These are phyloP conservation scores for Zaprionus inermis DNA, from an alignment of 1,140 invertebrate species.

Conservation along the genomic window DNA sequence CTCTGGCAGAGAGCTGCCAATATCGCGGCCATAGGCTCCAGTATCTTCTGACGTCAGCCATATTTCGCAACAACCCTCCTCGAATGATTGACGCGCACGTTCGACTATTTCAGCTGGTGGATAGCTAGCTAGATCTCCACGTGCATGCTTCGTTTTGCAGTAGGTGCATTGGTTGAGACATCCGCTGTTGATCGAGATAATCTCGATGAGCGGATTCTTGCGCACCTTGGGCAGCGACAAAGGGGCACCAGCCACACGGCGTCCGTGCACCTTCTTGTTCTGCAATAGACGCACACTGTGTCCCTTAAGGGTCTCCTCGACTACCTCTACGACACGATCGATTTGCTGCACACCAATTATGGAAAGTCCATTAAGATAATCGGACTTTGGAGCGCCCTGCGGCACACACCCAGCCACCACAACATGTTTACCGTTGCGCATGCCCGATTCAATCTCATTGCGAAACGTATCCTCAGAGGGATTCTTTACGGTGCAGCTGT, in stretches of 20 bases:
- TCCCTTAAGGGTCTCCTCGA: constrained; percentile 98
- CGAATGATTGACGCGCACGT: constrained; percentile 92
- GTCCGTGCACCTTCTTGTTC: constrained; percentile 92
- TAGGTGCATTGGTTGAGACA: constrained; percentile 99
- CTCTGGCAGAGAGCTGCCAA: constrained; percentile 94
- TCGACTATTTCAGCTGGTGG: constrained; percentile 92
- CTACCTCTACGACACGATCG: constrained; percentile 98
- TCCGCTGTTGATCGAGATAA: constrained; percentile 98
- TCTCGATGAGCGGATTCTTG: constrained; percentile 98
- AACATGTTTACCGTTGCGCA: constrained; percentile 91
- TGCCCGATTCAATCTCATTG: constrained; percentile 94
- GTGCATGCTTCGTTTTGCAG: constrained; percentile 99
- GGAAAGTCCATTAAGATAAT: constrained; percentile 91
- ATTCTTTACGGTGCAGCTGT: constrained; percentile 99
- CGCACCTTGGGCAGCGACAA: constrained; percentile 96
- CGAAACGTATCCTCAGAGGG: constrained; percentile 98
- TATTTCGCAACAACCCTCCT: constrained; percentile 97
- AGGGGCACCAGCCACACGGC: constrained; percentile 94
- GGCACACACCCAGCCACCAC: constrained; percentile 99
- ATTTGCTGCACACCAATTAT: constrained; percentile 99
- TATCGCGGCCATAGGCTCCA: constrained; percentile 98
- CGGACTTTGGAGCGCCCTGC: constrained; percentile 92
- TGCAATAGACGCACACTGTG: constrained; percentile 88
- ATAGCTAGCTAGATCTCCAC: constrained; percentile 98
- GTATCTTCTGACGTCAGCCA: constrained; percentile 99